Evolutionary conservation across 2,888 invertebrate species (phyloP), one percentile per base, ranked within the genome.

Genomic region (Eremobia ochroleuca): DNA sequence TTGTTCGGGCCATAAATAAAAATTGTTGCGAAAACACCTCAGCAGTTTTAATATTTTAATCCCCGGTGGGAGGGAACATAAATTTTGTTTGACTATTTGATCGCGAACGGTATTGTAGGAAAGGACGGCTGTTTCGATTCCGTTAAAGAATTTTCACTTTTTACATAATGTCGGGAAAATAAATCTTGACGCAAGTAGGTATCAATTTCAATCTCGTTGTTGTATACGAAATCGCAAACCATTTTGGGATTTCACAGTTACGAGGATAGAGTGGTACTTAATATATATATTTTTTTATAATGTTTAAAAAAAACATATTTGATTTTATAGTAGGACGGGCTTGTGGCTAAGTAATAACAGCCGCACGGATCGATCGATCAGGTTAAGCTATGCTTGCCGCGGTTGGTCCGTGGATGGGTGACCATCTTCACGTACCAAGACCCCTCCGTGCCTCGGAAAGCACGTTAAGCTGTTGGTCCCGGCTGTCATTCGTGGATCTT

Each of bases 1-100:
- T 94, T 93, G 93, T 93, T 92, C 91, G 76, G 86, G 91, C 91
- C 90, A 92, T 95, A 95, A 95, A 95, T 95, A 94, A 94, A 94
- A 94, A 93, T 92, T 92, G 92, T 92, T 91, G 90, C 90, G 90
- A 90, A 91, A 94, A 94, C 94, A 95, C 94, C 94, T 95, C 95
- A 95, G 94, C 95, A 94, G 92, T 95, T 95, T 95, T 95, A 94
- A 95, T 94, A 95, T 94, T 95, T 95, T 95, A 94, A 95, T 95
- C 94, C 93, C 85, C 90, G 90, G 76, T 86, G 89, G 89, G 90
- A 86, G 90, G 85, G 91, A 91, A 89, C 93, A 93, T 95, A 95
- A 94, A 95, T 95, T 93, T 91, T 86, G 92, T 95, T 94, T 92
- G 94, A 91, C 92, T 92, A 92, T 91, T 93, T 92, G 92, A 92